A percentile compares a stretch with the other conserved stretches of the same genome.
These are phyloP conservation scores for Aulostomus chinensis DNA, from an alignment of 2,797 vertebrate species.

Conservation along the genomic window DNA sequence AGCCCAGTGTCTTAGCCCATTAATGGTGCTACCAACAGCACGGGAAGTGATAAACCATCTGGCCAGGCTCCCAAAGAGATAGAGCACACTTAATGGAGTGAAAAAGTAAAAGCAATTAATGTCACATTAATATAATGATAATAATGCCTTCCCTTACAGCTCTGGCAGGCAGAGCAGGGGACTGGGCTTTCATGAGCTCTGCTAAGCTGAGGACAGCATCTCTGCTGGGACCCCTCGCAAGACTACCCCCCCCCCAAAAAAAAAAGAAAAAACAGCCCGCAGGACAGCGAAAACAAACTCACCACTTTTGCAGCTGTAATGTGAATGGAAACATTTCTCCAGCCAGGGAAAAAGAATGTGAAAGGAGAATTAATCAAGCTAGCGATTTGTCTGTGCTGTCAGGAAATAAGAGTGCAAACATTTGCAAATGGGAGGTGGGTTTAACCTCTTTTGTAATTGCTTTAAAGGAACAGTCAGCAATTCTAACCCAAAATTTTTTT, in stretches of 20 bases:
- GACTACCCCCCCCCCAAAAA: no score
- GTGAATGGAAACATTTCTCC: constrained; percentile 26
- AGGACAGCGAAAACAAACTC: constrained; percentile 23
- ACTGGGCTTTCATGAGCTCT: constrained; percentile 44
- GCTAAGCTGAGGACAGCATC: constrained; percentile 44
- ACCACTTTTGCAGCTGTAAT: constrained; percentile 16
- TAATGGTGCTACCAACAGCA: constrained; percentile 84
- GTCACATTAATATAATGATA: constrained; percentile 90
- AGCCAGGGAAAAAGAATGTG: constrained; percentile 19
- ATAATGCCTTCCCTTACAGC: constrained; percentile 83
- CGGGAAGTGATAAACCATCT: constrained; percentile 86
- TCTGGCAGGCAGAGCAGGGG: constrained; percentile 63
- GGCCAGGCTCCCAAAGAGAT: constrained; percentile 84
- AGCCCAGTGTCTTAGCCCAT: constrained; percentile 85
- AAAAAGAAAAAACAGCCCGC: constrained; percentile 39
- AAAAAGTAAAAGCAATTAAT: constrained; percentile 90
- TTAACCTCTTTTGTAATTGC: no score
- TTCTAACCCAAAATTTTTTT: no score
- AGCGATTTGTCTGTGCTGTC: no score
- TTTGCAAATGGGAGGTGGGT: neutral
- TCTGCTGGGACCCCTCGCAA: constrained; percentile 53
- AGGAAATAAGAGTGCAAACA: no score
- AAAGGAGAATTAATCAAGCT: no score
- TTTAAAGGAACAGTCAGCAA: no score
- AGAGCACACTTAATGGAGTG: constrained; percentile 88